Evolutionary conservation across 2,797 vertebrate genomes (phyloP), one percentile per base, ranked within the genome.

Genomic region (Molossus molossus): DNA sequence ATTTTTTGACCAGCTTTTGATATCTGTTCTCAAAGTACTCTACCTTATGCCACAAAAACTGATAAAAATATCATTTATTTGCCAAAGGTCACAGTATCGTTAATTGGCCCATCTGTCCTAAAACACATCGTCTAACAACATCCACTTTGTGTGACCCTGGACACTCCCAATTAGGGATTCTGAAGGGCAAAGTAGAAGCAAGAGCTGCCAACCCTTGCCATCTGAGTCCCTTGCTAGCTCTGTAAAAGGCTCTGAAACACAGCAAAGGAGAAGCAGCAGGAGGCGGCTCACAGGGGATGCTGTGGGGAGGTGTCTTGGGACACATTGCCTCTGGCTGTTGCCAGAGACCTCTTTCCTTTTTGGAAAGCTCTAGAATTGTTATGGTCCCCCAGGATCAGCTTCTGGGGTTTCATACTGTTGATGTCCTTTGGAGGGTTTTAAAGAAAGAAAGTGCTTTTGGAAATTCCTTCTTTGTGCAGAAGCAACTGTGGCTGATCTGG

Each of bases 321-420:
- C 27, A 29, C 37, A 17, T 25, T 86, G 94, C 94, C 87, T 91
- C 97, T 96, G 57, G 92, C 81, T 93, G 77, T 64, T 92, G 84
- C 97, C 97, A 97, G 97, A 97, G 94, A 94, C 89, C 94, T 94
- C 96, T 98, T 97, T 98, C 96, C 92, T 97, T 96, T 85, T 95
- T 76, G 94, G 96, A 97, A 97, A 97, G 83, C 64, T 85, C 94
- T 96, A 96, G 77, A 9, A 69, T 13, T 88, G 33, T 27, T 67
- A 70, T 60, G 77, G 83, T 94, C 95, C 90, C 96, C 95, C 62
- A 84, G 96, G 97, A 96, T 90, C n/a, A 94, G 23, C 0, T 13
- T 48, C 23, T 73, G 14, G 45, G 40, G 76, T 95, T 87, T 79
- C 8, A 83, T 67, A 50, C 83, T 87, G 27, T 29, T 70, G 33